phyloP scores from a whole-genome alignment of 1,140 invertebrate species.

The Calliopsis andreniformis region DNA sequence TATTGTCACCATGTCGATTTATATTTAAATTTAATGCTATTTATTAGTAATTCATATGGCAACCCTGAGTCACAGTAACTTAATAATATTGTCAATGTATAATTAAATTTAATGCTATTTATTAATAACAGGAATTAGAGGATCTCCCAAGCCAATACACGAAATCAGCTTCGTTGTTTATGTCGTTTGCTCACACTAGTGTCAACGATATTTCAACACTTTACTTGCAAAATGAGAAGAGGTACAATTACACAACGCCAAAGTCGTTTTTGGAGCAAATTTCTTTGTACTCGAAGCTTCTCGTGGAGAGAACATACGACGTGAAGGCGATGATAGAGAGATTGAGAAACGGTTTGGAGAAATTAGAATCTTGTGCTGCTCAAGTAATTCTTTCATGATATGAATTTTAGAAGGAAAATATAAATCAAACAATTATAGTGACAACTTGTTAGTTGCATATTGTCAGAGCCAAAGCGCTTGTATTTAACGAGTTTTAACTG shows the following conservation, averaged over 20 bases:
- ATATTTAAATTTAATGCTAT: background rate
- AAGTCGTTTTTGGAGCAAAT: slow-evolving; percentile 98
- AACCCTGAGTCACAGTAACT: background rate
- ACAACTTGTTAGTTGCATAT: too few species aligned
- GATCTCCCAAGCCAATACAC: slow-evolving; percentile 68
- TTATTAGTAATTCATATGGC: too few species aligned
- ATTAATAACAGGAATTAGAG: slow-evolving; percentile 65
- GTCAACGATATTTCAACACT: slow-evolving; percentile 93
- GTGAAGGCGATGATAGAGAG: slow-evolving; percentile 90
- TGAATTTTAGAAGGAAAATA: too few species aligned
- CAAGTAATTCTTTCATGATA: slow-evolving; percentile 83
- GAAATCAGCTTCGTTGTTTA: slow-evolving; percentile 89
- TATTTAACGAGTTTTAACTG: too few species aligned
- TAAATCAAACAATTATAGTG: too few species aligned
- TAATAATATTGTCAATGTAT: too few species aligned
- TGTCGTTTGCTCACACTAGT: slow-evolving; percentile 94
- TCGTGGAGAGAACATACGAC: slow-evolving; percentile 89
- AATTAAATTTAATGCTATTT: background rate
- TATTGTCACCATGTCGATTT: too few species aligned
- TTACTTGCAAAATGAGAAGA: slow-evolving; percentile 92
- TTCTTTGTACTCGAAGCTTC: slow-evolving; percentile 91
- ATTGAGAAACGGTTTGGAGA: slow-evolving; percentile 93
- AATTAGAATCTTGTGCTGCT: slow-evolving; percentile 90
- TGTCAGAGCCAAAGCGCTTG: too few species aligned
- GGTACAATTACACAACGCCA: slow-evolving; percentile 98